A percentile compares a stretch with the other conserved stretches of the same genome.
Evolutionary conservation across 2,113 vertebrate genomes (phyloP).

Genomic region (Pelobates fuscus): DNA sequence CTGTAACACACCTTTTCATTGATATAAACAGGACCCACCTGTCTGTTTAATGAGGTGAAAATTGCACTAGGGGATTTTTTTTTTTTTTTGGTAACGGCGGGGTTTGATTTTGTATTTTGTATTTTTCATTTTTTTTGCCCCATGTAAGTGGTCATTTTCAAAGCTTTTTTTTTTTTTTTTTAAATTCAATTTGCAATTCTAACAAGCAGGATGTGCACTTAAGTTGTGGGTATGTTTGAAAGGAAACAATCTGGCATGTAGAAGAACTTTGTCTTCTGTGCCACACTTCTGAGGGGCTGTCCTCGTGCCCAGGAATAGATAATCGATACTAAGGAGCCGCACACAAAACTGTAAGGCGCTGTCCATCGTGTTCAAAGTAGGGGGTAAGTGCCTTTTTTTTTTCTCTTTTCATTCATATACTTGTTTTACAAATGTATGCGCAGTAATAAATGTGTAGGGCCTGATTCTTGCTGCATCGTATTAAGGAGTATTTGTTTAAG

Average conservation of each 20-base stretch:
- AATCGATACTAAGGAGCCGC: not conserved
- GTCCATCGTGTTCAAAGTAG: not conserved
- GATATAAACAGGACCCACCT: not conserved
- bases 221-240: constrained; percentile 65
- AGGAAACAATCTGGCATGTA: constrained; percentile 25
- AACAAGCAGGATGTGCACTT: constrained; percentile 87
- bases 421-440: no score
- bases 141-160: constrained; percentile 54
- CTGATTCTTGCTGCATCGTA: no score
- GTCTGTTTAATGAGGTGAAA: constrained; percentile 86
- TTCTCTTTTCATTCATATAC: not conserved
- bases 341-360: constrained; percentile 30
- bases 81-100: constrained; percentile 59
- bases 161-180: constrained; percentile 57
- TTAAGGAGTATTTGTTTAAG: no score
- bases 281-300: constrained; percentile 8
- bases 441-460: no score
- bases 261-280: not conserved
- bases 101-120: no score
- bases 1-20: no score
- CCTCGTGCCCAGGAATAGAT: not conserved
- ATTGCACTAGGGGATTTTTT: constrained; percentile 66
- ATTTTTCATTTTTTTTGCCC: constrained; percentile 61
- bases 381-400: constrained; percentile 19
- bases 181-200: not conserved